These are phyloP conservation scores for Plutella xylostella DNA, from an alignment of 2,888 invertebrate species.

Conservation along the genomic window DNA sequence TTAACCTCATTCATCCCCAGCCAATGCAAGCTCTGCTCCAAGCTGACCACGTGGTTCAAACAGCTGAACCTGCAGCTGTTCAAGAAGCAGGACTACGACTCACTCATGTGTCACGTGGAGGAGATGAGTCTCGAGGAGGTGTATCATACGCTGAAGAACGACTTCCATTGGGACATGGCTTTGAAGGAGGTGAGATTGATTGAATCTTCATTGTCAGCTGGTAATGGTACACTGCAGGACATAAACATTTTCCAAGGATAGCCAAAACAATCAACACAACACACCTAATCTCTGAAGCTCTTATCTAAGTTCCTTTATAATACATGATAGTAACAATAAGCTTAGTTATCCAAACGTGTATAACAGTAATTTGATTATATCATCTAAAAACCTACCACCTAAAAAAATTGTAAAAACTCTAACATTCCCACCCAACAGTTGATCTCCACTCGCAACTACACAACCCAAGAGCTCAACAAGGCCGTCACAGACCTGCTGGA, in stretches of 20 bases:
- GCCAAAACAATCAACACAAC: no score
- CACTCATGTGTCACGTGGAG: conserved; percentile 54
- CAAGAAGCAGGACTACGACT: conserved; percentile 64
- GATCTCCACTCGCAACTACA: conserved; percentile 58
- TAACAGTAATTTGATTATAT: no score
- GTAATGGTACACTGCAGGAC: no score
- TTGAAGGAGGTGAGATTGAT: conserved; percentile 53
- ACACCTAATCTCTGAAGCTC: no score
- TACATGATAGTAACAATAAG: no score
- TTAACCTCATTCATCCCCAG: conserved; percentile 25
- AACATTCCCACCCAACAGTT: conserved; percentile 29
- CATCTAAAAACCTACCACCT: no score
- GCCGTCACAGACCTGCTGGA: conserved; percentile 48
- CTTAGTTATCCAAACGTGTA: no score
- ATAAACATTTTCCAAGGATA: no score
- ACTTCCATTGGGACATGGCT: conserved; percentile 72
- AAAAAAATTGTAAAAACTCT: no score
- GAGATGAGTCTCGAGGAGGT: conserved; percentile 46
- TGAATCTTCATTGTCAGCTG: no score
- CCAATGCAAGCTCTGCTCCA: conserved; percentile 56
- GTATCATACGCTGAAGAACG: conserved; percentile 43
- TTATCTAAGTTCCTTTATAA: no score
- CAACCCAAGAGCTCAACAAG: conserved; percentile 57
- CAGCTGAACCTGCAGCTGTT: conserved; percentile 67
- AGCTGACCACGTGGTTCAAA: conserved; percentile 60